Evolutionary conservation across 2,797 vertebrate species (phyloP).

Genomic region (Holocentrus rufus): DNA sequence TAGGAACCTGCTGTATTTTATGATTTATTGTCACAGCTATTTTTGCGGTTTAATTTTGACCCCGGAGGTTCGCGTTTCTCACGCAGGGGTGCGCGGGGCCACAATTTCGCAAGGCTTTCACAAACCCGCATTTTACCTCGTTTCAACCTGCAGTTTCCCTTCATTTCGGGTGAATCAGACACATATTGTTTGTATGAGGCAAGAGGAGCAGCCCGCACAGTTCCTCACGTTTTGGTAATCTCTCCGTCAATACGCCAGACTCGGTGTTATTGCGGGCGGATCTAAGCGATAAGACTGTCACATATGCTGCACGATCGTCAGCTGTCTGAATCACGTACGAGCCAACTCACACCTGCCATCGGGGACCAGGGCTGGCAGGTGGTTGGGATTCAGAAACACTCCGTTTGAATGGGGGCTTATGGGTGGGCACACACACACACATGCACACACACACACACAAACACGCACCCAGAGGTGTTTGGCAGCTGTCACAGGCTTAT

Average conservation of each 20-base stretch:
- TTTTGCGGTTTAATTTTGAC: constrained; percentile 47
- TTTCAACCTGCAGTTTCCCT: not conserved
- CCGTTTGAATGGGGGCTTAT: constrained; percentile 50
- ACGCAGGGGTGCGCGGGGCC: not conserved
- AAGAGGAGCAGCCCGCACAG: constrained; percentile 32
- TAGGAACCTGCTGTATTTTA: not conserved
- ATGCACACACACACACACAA: constrained; percentile 36
- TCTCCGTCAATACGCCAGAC: constrained; percentile 62
- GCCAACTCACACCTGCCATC: constrained; percentile 71
- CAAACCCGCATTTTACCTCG: not conserved
- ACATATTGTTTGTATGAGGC: constrained; percentile 16
- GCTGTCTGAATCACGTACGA: constrained; percentile 58
- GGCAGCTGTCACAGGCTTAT: constrained; percentile 82
- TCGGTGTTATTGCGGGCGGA: constrained; percentile 65
- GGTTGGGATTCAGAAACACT: constrained; percentile 72
- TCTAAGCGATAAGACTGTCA: constrained; percentile 62
- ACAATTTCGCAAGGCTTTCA: not conserved
- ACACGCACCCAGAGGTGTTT: constrained; percentile 71
- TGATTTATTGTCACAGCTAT: constrained; percentile 54
- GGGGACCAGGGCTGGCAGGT: constrained; percentile 70
- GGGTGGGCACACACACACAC: constrained; percentile 25
- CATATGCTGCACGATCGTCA: constrained; percentile 66
- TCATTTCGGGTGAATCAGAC: constrained; percentile 23
- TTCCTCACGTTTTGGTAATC: constrained; percentile 70
- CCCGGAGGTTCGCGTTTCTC: constrained; percentile 21